Base-by-base conservation (phyloP, 2,888 invertebrate species). In the Coleophora deauratella region DNA sequence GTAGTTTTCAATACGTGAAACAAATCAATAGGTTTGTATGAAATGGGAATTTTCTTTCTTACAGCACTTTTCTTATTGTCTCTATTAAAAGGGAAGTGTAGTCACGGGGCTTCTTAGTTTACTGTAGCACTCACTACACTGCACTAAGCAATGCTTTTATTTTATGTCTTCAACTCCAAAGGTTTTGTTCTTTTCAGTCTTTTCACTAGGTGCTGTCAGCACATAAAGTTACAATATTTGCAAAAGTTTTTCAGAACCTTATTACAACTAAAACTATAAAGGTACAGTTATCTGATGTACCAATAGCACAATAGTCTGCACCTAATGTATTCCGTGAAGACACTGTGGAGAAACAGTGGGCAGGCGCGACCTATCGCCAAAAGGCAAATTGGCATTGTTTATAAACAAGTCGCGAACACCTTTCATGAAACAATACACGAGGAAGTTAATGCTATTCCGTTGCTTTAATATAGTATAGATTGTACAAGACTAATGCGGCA, bases 361-460 rank as follows among this genome's bases (percentile, higher is more conserved):
- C 62, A 59, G 63, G 67, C 68, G 64, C 66, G 72, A 73, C 68
- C 72, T 66, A 73, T 58, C 72, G 67, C 72, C 65, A 59, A 70
- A 68, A 72, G 73, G 73, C 66, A 71, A 72, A 72, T 73, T 71
- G 65, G 72, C 66, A 73, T 75, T 74, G 74, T 75, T 67, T 72
- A 72, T 73, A 70, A 70, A 67, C 69, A 58, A 69, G 72, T 66
- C 62, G 66, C 63, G 56, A 69, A 71, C 66, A 68, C 62, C 63
- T 71, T 65, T 62, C 63, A 59, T 52, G 61, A 66, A 72, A 74
- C 73, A 73, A 74, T 73, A 65, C 65, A 68, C 64, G 59, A 72
- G 73, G 73, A 73, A 74, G 73, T 73, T 62, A 56, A 50, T 56
- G 57, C 30, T 51, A 21, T 21, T 21, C 21, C 21, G 3, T 21